Evolutionary conservation across 2,113 vertebrate species (phyloP).

Genomic region (Gobio gobio): DNA sequence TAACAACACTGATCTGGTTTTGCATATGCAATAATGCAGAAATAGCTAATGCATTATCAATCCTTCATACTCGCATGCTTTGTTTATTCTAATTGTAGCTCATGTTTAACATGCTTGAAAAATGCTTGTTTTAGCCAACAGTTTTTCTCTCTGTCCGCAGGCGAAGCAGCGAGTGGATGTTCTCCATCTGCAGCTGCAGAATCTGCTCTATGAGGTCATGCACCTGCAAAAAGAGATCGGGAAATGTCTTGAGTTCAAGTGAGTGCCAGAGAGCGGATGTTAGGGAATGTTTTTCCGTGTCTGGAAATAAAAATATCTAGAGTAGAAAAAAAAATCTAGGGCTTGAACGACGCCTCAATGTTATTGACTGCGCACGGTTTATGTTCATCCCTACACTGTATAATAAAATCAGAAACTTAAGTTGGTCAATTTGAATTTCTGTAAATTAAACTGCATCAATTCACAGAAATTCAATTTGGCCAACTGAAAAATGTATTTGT

Average conservation of each 20-base stretch:
- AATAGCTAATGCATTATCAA: too few species aligned
- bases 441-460: too few species aligned
- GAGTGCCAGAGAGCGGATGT: slow-evolving; percentile 64
- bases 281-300: not conserved
- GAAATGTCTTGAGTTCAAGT: slow-evolving; percentile 98
- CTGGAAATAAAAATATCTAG: not conserved
- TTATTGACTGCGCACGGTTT: too few species aligned
- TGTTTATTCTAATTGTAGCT: not conserved
- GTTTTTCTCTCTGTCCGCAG: slow-evolving; percentile 65
- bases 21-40: too few species aligned
- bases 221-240: slow-evolving; percentile 99
- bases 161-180: slow-evolving; percentile 95
- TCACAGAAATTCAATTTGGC: too few species aligned
- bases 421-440: too few species aligned
- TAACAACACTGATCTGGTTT: too few species aligned
- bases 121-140: not conserved
- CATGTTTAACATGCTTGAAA: not conserved
- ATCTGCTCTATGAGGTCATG: slow-evolving; percentile 96
- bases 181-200: slow-evolving; percentile 96
- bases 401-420: too few species aligned
- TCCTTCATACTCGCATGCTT: not conserved
- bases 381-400: too few species aligned
- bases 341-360: too few species aligned
- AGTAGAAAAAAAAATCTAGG: not conserved
- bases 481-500: too few species aligned